Conservation (phyloP, 2,888 invertebrate genomes). For the Urechis unicinctus region DNA sequence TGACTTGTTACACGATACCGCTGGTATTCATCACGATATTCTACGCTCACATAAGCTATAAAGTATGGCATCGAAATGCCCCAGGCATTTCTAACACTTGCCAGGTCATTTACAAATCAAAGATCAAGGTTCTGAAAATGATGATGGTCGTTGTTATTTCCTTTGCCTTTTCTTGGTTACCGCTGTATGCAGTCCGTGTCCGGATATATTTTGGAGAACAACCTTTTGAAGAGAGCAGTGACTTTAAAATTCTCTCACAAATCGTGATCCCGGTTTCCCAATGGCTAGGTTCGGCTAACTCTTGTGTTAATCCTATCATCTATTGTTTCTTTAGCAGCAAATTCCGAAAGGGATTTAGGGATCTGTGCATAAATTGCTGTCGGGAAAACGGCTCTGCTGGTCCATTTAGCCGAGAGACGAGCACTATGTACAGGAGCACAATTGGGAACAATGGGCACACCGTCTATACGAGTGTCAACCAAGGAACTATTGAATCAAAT, state of each 20-base stretch:
- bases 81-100: slow-evolving; percentile 64
- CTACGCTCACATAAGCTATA: slow-evolving; percentile 71
- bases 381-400: background rate
- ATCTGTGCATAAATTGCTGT: slow-evolving; percentile 1
- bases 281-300: slow-evolving; percentile 88
- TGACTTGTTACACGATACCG: slow-evolving; percentile 84
- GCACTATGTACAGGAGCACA: slow-evolving; percentile 1
- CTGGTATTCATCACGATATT: slow-evolving; percentile 85
- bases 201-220: slow-evolving; percentile 70
- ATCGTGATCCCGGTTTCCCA: slow-evolving; percentile 77
- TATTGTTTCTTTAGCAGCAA: slow-evolving; percentile 94
- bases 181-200: slow-evolving; percentile 81
- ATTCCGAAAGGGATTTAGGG: slow-evolving; percentile 73
- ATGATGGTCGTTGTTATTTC: slow-evolving; percentile 83
- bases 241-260: slow-evolving; percentile 12
- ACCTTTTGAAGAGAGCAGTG: slow-evolving; percentile 5
- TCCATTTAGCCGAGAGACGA: slow-evolving; percentile 1
- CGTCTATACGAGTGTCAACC: background rate
- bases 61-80: slow-evolving; percentile 70
- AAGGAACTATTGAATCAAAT: no score
- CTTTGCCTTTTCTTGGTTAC: slow-evolving; percentile 90
- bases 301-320: slow-evolving; percentile 89
- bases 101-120: slow-evolving; percentile 66
- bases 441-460: background rate
- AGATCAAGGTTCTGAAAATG: slow-evolving; percentile 93